Evolutionary conservation across 2,888 invertebrate genomes (phyloP).

Genomic region (Rutpela maculata): DNA sequence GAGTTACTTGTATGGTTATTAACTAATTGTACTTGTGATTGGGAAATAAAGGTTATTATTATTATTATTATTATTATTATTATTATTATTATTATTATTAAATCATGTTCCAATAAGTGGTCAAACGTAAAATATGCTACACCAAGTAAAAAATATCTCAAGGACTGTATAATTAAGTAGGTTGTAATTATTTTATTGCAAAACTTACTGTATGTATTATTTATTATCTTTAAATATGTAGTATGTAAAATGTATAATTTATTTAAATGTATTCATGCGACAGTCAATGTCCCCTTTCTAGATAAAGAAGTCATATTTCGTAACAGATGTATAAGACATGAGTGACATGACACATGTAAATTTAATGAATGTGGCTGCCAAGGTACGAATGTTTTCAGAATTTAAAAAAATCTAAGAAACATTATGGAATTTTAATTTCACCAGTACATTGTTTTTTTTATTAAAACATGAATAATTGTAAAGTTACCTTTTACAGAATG

Average conservation of each 20-base stretch:
- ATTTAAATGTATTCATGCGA: slow-evolving; percentile 27
- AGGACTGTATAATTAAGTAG: background rate
- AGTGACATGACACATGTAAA: slow-evolving; percentile 10
- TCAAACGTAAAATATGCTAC: background rate
- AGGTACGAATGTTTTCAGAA: too few relatives aligned
- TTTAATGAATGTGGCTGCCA: too few relatives aligned
- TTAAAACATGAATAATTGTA: background rate
- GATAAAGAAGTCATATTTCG: slow-evolving; percentile 6
- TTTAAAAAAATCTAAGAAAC: too few relatives aligned
- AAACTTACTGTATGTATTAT: slow-evolving; percentile 20
- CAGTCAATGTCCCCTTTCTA: slow-evolving; percentile 27
- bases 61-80: too few relatives aligned
- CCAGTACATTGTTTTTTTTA: background rate
- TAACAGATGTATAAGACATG: background rate
- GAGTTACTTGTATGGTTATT: too few relatives aligned
- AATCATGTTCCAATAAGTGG: too few relatives aligned
- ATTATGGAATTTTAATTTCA: too few relatives aligned
- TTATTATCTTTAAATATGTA: slow-evolving; percentile 16
- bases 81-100: too few relatives aligned
- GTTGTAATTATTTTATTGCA: background rate
- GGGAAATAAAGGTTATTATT: too few relatives aligned
- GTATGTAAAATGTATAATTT: slow-evolving; percentile 14
- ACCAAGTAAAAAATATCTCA: background rate
- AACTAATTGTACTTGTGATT: too few relatives aligned
- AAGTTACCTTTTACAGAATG: too few relatives aligned